Evolutionary conservation across 1,140 invertebrate genomes (phyloP).

Genomic region (Drosophila sulfurigaster): DNA sequence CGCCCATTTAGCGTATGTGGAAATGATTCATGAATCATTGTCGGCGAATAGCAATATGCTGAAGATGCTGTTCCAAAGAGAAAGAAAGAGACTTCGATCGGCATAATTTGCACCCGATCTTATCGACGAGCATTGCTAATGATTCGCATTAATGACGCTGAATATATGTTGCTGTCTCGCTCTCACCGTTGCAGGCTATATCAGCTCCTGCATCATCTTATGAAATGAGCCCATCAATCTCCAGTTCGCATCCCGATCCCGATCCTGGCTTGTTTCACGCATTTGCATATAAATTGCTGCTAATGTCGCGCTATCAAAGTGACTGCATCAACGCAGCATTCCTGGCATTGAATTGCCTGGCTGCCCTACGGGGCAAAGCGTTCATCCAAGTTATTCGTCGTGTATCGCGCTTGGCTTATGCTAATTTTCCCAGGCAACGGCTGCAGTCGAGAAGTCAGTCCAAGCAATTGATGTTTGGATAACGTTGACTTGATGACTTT

Average conservation of each 20-base stretch:
- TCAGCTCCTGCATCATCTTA: constrained; percentile 49
- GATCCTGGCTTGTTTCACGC: constrained; percentile 38
- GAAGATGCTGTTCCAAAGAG: not conserved
- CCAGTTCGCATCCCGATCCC: not conserved
- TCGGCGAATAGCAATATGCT: constrained; percentile 1
- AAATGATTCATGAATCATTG: constrained; percentile 54
- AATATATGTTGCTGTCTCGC: constrained; percentile 35
- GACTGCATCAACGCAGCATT: constrained; percentile 77
- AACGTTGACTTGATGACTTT: constrained; percentile 81
- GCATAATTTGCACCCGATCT: constrained; percentile 79
- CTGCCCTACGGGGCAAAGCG: constrained; percentile 43
- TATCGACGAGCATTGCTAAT: constrained; percentile 76
- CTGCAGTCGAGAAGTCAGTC: constrained; percentile 22
- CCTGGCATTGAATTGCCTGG: constrained; percentile 20
- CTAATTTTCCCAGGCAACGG: constrained; percentile 73
- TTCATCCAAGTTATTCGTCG: constrained; percentile 43
- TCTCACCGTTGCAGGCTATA: not conserved
- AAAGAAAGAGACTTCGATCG: constrained; percentile 1
- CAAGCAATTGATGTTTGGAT: constrained; percentile 77
- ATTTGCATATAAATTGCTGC: constrained; percentile 85
- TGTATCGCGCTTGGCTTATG: constrained; percentile 67
- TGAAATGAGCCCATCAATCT: constrained; percentile 77
- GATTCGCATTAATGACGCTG: constrained; percentile 81
- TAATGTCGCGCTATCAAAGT: constrained; percentile 84
- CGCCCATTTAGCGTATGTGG: constrained; percentile 49